Base-by-base conservation (phyloP, 2,888 invertebrate genomes). In the Sphaeridia pumilis region DNA sequence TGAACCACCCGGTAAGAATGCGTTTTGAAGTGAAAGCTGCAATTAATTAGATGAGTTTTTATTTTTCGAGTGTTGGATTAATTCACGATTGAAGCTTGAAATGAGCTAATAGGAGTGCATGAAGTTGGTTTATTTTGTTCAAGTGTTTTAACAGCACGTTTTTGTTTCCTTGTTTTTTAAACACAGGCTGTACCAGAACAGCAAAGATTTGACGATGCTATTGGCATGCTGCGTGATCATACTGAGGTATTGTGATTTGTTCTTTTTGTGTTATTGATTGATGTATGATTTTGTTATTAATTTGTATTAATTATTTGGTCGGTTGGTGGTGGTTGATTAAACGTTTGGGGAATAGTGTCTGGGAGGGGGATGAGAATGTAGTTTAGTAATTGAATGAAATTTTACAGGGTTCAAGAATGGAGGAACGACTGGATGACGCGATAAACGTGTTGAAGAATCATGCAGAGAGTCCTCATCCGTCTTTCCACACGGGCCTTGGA, bases 361-460 rank as follows among this genome's bases (percentile, higher is more conserved):
- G n/a, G n/a, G n/a, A n/a, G n/a, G n/a, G n/a, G n/a, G n/a, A n/a
- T n/a, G n/a, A n/a, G n/a, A n/a, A n/a, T n/a, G n/a, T n/a, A n/a
- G n/a, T n/a, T n/a, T n/a, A n/a, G n/a, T n/a, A n/a, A n/a, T n/a
- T n/a, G n/a, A n/a, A n/a, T n/a, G n/a, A n/a, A n/a, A 52, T 52
- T 54, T 67, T 71, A 65, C 70, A 87, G 83, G 88, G 88, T 64
- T 85, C 87, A 66, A 80, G 89, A 55, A 90, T 93, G 88, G 94
- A 93, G 73, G 93, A 93, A 73, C 78, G 90, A 59, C 74, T 94
- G 68, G 93, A 93, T 70, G 93, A 93, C 74, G 94, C 93, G 59
- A 88, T 94, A 68, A 90, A 92, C 72, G 92, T 94, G 53, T 75
- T 94, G 65, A 80, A 92, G 68, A 92, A 90, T 73, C 93, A 94